Base-by-base conservation (phyloP, 2,888 invertebrate species). In the Drosophila bunnanda region DNA sequence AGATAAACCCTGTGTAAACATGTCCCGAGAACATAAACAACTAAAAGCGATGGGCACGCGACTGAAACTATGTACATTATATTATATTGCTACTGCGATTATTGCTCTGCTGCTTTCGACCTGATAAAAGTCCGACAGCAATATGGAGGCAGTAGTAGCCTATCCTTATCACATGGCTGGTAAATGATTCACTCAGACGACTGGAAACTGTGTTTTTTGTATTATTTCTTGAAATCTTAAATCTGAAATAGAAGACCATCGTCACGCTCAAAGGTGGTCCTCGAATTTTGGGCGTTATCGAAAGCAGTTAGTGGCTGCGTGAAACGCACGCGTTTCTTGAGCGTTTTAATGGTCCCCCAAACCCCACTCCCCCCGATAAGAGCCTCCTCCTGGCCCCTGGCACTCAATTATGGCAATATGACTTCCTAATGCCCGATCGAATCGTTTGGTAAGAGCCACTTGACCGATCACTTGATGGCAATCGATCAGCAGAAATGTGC, bases 241-340 rank as follows among this genome's bases (percentile, higher is more conserved):
- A 57, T 73, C 44, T 65, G 28, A 48, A 66, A 34, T 15, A 6
- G 38, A 57, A 36, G 12, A 13, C 9, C n/a, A 41, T 38, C 65
- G 80, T 76, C 78, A 73, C 53, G 52, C 22, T 48, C 61, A 82
- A 88, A 67, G 68, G 64, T 80, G 56, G 38, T 32, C 46, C n/a
- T 46, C 15, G 20, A 67, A 62, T 73, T 22, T 48, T 43, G 55
- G 48, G 22, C 65, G 69, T 60, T 78, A 88, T 85, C 83, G 17
- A 76, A 73, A 88, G 43, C 88, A 85, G 68, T 69, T 72, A 68
- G 44, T 56, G 65, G 41, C 25, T 68, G 67, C 86, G 86, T 88
- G 82, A 73, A 77, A 46, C 54, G 28, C 30, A 43, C 36, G 34
- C 28, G 43, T 22, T 48, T 60, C 75, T 70, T 65, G 17, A 15